phyloP scores from a whole-genome alignment of 2,888 invertebrate genomes.

The Microplitis deprimator region DNA sequence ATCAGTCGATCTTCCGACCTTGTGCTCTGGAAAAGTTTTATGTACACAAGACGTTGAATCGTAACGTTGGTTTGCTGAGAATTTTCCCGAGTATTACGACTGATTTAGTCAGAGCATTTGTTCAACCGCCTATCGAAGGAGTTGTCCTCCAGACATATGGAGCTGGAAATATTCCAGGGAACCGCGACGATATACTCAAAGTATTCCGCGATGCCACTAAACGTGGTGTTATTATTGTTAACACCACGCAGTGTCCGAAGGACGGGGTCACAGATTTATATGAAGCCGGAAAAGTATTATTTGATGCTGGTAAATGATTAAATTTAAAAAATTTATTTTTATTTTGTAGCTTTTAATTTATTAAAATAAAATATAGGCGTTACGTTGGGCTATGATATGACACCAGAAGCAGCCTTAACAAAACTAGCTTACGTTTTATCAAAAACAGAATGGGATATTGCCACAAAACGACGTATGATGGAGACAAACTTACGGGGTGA shows the following conservation, averaged over 20 bases:
- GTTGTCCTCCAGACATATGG: conserved; percentile 95
- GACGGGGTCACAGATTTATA: conserved; percentile 88
- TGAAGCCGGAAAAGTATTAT: conserved; percentile 81
- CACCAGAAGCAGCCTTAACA: conserved; percentile 93
- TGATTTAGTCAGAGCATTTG: conserved; percentile 81
- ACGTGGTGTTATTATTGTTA: conserved; percentile 88
- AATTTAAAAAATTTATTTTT: conserved; percentile 20
- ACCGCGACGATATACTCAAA: conserved; percentile 83
- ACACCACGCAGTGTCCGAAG: conserved; percentile 90
- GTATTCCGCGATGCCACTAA: conserved; percentile 81
- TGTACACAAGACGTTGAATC: conserved; percentile 82
- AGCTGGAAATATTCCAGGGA: conserved; percentile 91
- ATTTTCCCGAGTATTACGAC: conserved; percentile 93
- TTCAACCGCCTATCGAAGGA: conserved; percentile 84
- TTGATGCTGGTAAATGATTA: conserved; percentile 58
- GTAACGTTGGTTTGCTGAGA: conserved; percentile 88
- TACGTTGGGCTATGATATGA: conserved; percentile 89
- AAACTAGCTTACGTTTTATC: conserved; percentile 93
- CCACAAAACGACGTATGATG: conserved; percentile 83
- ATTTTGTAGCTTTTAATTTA: neutral
- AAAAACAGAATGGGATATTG: conserved; percentile 79
- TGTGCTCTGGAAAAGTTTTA: conserved; percentile 78
- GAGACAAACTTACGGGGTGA: conserved; percentile 85
- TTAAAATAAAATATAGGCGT: conserved; percentile 75
- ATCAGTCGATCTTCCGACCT: conserved; percentile 77